Evolutionary conservation across 1,140 invertebrate genomes (phyloP).

Genomic region (Cydia splendana): DNA sequence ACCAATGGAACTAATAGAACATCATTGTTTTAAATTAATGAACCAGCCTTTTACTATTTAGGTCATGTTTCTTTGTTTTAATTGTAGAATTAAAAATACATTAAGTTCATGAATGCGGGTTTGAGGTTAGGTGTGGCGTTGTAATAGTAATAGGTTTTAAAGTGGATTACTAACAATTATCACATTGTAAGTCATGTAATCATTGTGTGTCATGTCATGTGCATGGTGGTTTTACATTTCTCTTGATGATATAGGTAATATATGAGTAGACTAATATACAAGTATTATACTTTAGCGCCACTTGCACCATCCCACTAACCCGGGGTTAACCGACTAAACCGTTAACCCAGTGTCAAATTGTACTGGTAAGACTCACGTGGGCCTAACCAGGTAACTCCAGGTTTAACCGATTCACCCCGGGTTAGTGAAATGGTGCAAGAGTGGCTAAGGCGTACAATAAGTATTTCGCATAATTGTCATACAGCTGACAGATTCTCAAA

Average conservation of each 20-base stretch:
- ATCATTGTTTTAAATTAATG: slow-evolving; percentile 54
- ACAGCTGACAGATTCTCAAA: too few species aligned
- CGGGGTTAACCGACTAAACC: too few species aligned
- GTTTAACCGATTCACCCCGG: too few species aligned
- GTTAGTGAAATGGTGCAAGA: too few species aligned
- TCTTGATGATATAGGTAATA: not conserved
- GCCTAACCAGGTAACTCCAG: too few species aligned
- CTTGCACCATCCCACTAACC: too few species aligned
- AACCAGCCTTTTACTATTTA: slow-evolving; percentile 21
- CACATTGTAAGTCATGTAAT: not conserved
- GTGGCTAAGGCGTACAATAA: not conserved
- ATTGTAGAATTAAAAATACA: slow-evolving; percentile 19
- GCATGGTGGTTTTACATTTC: not conserved
- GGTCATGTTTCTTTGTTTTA: slow-evolving; percentile 30
- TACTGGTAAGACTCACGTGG: too few species aligned
- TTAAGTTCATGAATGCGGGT: slow-evolving; percentile 16
- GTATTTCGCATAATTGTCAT: not conserved
- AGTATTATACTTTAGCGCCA: not conserved
- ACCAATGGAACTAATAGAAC: slow-evolving; percentile 70
- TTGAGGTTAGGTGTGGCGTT: not conserved
- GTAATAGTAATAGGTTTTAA: not conserved
- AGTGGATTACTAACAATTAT: not conserved
- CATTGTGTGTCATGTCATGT: not conserved
- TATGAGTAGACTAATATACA: not conserved
- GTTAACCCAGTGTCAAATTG: too few species aligned